Base-by-base conservation (phyloP, 2,888 invertebrate genomes). In the Brachyopa scutellaris region DNA sequence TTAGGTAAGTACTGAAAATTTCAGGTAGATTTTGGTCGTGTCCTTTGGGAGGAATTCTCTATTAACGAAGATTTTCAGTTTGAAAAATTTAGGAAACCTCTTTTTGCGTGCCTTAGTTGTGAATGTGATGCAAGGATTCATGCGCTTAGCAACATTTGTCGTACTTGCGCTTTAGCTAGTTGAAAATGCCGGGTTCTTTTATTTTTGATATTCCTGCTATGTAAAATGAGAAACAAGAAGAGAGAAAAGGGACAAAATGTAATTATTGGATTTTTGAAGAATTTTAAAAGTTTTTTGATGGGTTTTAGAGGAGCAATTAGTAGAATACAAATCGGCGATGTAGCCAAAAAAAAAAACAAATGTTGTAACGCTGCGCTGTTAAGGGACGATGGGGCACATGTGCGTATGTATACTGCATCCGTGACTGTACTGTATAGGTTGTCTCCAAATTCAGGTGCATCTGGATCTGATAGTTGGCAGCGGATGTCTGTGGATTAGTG, bases 131-230 rank as follows among this genome's bases (percentile, higher is more conserved):
- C 69, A 55, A 38, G 45, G 59, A 47, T 69, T 62, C 59, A 33
- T 42, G 40, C 38, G n/a, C 17, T 15, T 45, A 2, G 69, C 62
- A 70, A 64, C 76, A 76, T 76, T 45, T 45, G 2, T 7, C n/a
- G 62, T 38, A 70, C 80, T 31, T 80, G 80, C 80, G 80, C 80
- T 23, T 36, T 80, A 4, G 51, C 21, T 23, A 9, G 23, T 1
- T 8, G 11, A 53, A 74, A 69, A 74, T 69, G 79, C 79, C 79
- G 79, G 79, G 45, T 67, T 47, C 19, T 38, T 40, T 59, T 11
- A 23, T 31, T 17, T 13, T 36, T 21, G n/a, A n/a, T n/a, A n/a
- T n/a, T n/a, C n/a, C n/a, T n/a, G n/a, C 9, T 1, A 8, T 21
- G 15, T 33, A 23, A 23, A 33, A 33, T n/a, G 23, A 33, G 9